phyloP scores from a whole-genome alignment of 2,113 vertebrate genomes.

The Meriones unguiculatus region DNA sequence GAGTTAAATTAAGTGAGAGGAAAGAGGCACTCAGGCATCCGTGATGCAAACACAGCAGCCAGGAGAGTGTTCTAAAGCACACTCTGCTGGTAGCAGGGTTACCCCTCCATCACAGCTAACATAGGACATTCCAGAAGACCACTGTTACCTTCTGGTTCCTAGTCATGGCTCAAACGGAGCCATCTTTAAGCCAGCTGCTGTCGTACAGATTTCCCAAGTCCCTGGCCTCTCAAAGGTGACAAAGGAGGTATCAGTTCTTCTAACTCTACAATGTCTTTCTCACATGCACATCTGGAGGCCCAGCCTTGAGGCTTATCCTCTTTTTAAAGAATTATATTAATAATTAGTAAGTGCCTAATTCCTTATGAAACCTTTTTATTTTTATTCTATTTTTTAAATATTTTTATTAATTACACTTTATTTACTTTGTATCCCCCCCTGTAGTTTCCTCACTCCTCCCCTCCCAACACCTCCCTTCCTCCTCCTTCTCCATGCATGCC shows the following conservation, averaged over 20 bases:
- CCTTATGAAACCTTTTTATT: neutral
- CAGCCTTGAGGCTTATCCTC: neutral
- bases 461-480: too few relatives aligned
- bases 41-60: neutral
- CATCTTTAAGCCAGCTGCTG: neutral
- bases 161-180: neutral
- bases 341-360: neutral
- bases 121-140: constrained; percentile 27
- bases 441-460: too few relatives aligned
- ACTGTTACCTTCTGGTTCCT: neutral
- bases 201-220: neutral
- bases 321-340: neutral
- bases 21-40: neutral
- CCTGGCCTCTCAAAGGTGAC: neutral
- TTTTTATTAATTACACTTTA: too few relatives aligned
- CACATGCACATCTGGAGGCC: neutral
- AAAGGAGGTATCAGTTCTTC: neutral
- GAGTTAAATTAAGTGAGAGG: neutral
- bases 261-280: neutral
- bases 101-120: neutral
- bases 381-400: neutral
- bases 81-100: neutral
- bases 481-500: too few relatives aligned
- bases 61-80: neutral
- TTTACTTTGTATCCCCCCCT: too few relatives aligned